Percentiles rank a stretch among this genome's conserved stretches.
Evolutionary conservation across 2,888 invertebrate genomes (phyloP).

Genomic region (Hermaeophaga mercurialis): DNA sequence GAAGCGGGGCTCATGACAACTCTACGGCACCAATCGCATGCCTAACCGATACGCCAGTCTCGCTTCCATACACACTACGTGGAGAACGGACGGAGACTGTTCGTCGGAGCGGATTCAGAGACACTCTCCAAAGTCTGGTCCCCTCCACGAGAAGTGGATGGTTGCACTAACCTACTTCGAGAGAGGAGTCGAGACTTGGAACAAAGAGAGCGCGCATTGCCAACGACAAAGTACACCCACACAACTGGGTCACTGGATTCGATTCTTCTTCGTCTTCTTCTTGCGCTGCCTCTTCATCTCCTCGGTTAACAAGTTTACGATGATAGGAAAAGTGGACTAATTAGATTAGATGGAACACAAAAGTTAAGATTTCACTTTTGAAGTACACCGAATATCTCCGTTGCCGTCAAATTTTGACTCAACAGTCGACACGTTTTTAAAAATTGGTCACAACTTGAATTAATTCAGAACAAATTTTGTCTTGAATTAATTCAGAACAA

Average conservation of each 20-base stretch:
- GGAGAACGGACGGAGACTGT: constrained; percentile 6
- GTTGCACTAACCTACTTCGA: constrained; percentile 57
- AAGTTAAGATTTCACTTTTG: constrained; percentile 12
- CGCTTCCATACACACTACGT: not conserved
- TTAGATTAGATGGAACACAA: constrained; percentile 5
- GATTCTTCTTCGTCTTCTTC: constrained; percentile 20
- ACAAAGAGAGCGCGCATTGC: constrained; percentile 49
- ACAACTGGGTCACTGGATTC: constrained; percentile 54
- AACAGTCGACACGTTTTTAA: too few relatives aligned
- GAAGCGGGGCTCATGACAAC: constrained; percentile 77
- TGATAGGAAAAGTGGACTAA: constrained; percentile 17
- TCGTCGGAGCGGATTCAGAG: constrained; percentile 10
- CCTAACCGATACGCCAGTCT: constrained; percentile 27
- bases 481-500: too few relatives aligned
- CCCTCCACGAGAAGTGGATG: constrained; percentile 35
- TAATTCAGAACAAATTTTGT: too few relatives aligned
- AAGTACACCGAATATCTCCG: not conserved
- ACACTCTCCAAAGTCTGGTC: constrained; percentile 14
- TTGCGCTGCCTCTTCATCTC: constrained; percentile 1
- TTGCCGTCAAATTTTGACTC: too few relatives aligned
- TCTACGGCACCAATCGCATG: constrained; percentile 36
- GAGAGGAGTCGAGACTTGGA: constrained; percentile 42
- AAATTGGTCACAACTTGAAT: too few relatives aligned
- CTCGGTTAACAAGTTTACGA: not conserved
- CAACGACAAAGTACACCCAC: constrained; percentile 51